phyloP scores from a whole-genome alignment of 2,888 invertebrate species.

The Acanthococcus lagerstroemiae region DNA sequence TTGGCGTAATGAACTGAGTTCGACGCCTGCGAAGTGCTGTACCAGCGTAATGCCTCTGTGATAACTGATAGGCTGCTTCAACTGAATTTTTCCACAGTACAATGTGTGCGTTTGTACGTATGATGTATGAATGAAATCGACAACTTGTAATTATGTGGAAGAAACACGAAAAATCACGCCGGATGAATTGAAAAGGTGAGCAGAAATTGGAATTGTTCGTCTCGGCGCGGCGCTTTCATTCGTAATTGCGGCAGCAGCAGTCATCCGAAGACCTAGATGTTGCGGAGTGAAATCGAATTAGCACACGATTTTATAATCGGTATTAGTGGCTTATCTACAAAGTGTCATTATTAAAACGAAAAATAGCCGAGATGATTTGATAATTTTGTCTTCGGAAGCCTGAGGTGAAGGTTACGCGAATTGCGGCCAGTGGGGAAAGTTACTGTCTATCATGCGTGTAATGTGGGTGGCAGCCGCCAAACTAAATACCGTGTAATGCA shows the following conservation, averaged over 20 bases:
- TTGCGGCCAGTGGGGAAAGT: constrained; percentile 30
- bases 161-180: too few species aligned
- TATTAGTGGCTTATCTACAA: background rate
- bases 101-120: too few species aligned
- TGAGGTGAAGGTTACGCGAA: constrained; percentile 26
- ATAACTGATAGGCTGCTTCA: too few species aligned
- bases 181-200: background rate
- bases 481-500: constrained; percentile 8
- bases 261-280: too few species aligned
- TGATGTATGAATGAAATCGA: too few species aligned
- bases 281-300: background rate
- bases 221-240: background rate
- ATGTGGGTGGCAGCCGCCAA: constrained; percentile 7
- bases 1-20: too few species aligned
- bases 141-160: too few species aligned
- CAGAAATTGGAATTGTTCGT: background rate
- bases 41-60: too few species aligned
- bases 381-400: background rate
- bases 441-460: constrained; percentile 28
- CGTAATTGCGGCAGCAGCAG: background rate
- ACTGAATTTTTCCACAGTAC: too few species aligned
- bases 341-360: background rate
- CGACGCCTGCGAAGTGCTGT: too few species aligned
- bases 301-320: background rate
- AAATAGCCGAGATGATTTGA: background rate